Conservation (phyloP, 2,113 vertebrate genomes). For the Lophochroa leadbeateri region DNA sequence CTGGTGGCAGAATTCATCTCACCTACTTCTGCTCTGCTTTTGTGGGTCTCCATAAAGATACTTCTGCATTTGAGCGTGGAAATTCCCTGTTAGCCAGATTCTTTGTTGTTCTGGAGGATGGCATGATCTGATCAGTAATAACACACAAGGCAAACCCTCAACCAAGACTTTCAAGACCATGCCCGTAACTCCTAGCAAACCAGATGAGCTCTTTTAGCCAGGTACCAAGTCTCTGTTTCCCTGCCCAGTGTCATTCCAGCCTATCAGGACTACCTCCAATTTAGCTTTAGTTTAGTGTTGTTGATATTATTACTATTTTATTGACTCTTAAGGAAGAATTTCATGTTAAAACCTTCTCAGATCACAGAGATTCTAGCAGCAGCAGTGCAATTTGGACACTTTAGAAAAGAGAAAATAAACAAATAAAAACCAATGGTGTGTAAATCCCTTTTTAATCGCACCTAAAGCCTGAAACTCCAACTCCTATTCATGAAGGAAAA, state of each 20-base stretch:
- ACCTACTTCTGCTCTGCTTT: not conserved
- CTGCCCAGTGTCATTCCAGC: not conserved
- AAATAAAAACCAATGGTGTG: conserved; percentile 28
- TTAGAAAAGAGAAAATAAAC: conserved; percentile 51
- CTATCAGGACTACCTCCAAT: not conserved
- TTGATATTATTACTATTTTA: not conserved
- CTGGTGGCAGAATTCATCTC: not conserved
- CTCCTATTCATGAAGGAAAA: conserved; percentile 60
- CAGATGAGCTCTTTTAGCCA: not conserved
- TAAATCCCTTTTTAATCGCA: conserved; percentile 68
- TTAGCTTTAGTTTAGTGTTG: not conserved
- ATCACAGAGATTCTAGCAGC: conserved; percentile 51
- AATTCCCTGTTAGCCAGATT: not conserved
- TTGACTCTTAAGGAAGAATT: conserved; percentile 29
- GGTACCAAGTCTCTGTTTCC: not conserved
- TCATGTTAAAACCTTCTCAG: conserved; percentile 52
- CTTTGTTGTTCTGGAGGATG: not conserved
- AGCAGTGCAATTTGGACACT: conserved; percentile 4
- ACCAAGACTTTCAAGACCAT: not conserved
- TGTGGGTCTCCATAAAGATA: not conserved
- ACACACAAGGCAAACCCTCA: not conserved
- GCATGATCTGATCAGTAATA: not conserved
- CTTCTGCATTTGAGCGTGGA: not conserved
- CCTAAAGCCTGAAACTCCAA: conserved; percentile 50
- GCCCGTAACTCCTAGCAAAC: not conserved